A percentile compares a stretch with the other conserved stretches of the same genome.
Conservation (phyloP, 2,797 vertebrate species). For the Gymnothorax reevesii region DNA sequence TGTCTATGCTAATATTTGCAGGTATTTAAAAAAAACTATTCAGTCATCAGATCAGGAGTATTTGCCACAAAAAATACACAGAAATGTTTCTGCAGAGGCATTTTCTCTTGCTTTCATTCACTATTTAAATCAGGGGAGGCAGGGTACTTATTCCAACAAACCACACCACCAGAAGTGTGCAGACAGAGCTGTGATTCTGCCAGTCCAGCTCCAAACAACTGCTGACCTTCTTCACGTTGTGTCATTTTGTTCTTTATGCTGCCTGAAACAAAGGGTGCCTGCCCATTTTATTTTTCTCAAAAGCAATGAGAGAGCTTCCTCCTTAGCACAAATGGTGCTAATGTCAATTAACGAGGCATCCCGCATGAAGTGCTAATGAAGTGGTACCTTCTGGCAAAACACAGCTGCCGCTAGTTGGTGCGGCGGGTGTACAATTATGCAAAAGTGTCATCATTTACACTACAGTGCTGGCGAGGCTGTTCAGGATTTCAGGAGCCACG, state of each 20-base stretch:
- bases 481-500: neutral
- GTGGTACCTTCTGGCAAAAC: slow-evolving; percentile 20
- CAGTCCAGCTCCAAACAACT: neutral
- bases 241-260: neutral
- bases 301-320: neutral
- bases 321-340: neutral
- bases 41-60: neutral
- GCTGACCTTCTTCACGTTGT: neutral
- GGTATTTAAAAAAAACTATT: neutral
- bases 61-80: neutral
- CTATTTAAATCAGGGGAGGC: neutral
- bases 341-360: slow-evolving; percentile 16
- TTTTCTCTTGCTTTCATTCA: neutral
- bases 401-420: slow-evolving; percentile 14
- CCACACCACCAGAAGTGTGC: neutral
- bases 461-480: slow-evolving; percentile 9
- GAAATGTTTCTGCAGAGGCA: neutral
- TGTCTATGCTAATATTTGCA: neutral
- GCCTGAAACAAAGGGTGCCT: neutral
- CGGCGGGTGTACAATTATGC: neutral
- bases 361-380: slow-evolving; percentile 22
- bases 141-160: neutral
- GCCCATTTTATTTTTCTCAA: neutral
- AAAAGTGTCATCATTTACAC: slow-evolving; percentile 12
- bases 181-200: neutral